phyloP scores from a whole-genome alignment of 2,797 vertebrate species.

The Neosalanx taihuensis region DNA sequence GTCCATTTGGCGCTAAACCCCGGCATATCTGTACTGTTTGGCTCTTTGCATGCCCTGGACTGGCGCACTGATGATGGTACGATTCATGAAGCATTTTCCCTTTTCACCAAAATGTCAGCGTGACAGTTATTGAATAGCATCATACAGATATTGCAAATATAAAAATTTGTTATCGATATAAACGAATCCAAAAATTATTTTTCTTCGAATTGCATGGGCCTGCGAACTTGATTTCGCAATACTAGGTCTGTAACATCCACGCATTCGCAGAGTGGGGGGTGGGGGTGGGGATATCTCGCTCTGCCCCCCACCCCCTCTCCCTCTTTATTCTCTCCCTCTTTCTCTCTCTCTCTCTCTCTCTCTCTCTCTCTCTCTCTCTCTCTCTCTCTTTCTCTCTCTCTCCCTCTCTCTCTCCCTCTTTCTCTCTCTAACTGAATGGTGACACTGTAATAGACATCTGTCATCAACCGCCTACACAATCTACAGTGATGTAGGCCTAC shows the following conservation, averaged over 20 bases:
- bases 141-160: background rate
- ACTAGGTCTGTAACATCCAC: background rate
- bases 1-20: conserved; percentile 58
- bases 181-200: background rate
- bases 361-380: too few relatives aligned
- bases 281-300: background rate
- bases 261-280: background rate
- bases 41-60: conserved; percentile 44
- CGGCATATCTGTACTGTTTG: conserved; percentile 59
- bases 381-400: too few relatives aligned
- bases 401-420: too few relatives aligned
- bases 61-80: conserved; percentile 61
- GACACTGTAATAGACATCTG: too few relatives aligned
- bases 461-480: too few relatives aligned
- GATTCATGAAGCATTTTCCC: conserved; percentile 56
- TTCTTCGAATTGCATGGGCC: conserved; percentile 4
- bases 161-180: background rate
- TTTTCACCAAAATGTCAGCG: conserved; percentile 33
- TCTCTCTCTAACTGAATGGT: background rate
- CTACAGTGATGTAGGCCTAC: too few relatives aligned
- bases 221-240: background rate
- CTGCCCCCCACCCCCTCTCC: too few relatives aligned
- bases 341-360: too few relatives aligned
- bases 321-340: too few relatives aligned
- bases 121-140: conserved; percentile 39